Conservation (phyloP, 2,888 invertebrate genomes). For the Ferdinandea cuprea region DNA sequence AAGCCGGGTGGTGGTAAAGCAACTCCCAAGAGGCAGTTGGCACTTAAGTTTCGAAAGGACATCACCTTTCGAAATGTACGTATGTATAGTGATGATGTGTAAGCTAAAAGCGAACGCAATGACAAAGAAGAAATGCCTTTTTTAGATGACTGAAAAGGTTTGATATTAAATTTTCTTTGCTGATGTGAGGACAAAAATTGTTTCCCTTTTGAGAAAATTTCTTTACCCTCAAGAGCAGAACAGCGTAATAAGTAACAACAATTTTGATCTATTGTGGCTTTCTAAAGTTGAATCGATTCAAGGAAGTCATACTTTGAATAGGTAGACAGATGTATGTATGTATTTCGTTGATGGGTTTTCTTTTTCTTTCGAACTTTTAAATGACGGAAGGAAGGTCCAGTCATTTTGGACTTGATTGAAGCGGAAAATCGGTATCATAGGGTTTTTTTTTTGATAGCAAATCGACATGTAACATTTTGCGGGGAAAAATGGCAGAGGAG, state of each 20-base stretch:
- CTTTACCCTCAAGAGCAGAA: slow-evolving; percentile 8
- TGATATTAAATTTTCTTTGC: slow-evolving; percentile 28
- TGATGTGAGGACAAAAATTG: slow-evolving; percentile 26
- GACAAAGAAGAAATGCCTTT: slow-evolving; percentile 20
- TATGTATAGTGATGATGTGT: slow-evolving; percentile 38
- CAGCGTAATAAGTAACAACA: slow-evolving; percentile 6
- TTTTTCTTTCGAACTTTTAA: too few species aligned
- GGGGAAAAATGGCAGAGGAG: too few species aligned
- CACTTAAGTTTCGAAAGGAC: slow-evolving; percentile 54
- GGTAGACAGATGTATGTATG: neutral
- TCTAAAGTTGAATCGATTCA: slow-evolving; percentile 9
- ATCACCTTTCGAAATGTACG: slow-evolving; percentile 53
- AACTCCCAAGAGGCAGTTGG: slow-evolving; percentile 38
- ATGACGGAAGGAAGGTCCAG: too few species aligned
- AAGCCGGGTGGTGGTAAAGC: slow-evolving; percentile 3
- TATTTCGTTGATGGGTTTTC: neutral
- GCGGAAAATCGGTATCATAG: too few species aligned
- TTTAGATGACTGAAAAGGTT: slow-evolving; percentile 38
- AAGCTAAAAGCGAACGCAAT: slow-evolving; percentile 37
- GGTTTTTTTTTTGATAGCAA: too few species aligned
- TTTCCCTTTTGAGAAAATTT: slow-evolving; percentile 33
- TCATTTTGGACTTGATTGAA: too few species aligned
- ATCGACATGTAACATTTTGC: too few species aligned
- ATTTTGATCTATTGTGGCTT: slow-evolving; percentile 45
- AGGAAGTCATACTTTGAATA: neutral